Percentiles rank a stretch among this genome's conserved stretches.
Conservation (phyloP, 2,797 vertebrate genomes). For the Xenopus petersii region DNA sequence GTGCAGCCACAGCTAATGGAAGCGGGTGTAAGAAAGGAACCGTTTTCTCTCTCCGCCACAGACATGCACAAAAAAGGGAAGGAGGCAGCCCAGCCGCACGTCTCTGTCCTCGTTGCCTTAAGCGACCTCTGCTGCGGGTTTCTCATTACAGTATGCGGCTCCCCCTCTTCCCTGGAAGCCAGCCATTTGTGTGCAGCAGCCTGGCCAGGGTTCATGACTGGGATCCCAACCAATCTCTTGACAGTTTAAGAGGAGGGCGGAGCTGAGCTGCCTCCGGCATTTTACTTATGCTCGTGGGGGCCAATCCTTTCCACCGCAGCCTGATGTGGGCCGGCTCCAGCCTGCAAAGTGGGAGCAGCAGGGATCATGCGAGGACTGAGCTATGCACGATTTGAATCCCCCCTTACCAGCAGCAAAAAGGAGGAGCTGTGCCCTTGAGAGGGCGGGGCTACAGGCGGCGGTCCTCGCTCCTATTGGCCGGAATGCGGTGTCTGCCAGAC, state of each 20-base stretch:
- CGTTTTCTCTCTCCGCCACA: constrained; percentile 18
- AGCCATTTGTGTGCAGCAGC: constrained; percentile 56
- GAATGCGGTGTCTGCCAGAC: constrained; percentile 49
- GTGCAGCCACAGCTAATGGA: too few relatives aligned
- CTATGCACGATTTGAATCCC: background rate
- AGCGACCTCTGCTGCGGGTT: constrained; percentile 68
- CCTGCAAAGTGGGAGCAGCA: constrained; percentile 19
- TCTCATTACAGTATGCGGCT: constrained; percentile 63
- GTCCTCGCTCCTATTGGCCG: constrained; percentile 45
- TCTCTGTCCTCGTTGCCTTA: constrained; percentile 63
- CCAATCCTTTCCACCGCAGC: constrained; percentile 44
- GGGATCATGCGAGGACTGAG: constrained; percentile 31
- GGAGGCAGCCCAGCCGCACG: constrained; percentile 21
- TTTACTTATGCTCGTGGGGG: constrained; percentile 24
- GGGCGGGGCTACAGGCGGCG: constrained; percentile 33
- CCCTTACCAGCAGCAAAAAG: background rate
- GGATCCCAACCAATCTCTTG: constrained; percentile 50
- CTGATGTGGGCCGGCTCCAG: background rate
- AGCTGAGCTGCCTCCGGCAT: background rate
- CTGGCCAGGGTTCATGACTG: constrained; percentile 54
- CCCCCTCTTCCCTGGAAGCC: constrained; percentile 46
- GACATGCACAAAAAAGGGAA: constrained; percentile 56
- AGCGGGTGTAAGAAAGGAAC: background rate
- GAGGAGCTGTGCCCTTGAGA: constrained; percentile 10
- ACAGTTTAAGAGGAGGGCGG: background rate